A percentile compares a stretch with the other conserved stretches of the same genome.
phyloP scores from a whole-genome alignment of 2,113 vertebrate genomes.

The Ariopsis seemanni region DNA sequence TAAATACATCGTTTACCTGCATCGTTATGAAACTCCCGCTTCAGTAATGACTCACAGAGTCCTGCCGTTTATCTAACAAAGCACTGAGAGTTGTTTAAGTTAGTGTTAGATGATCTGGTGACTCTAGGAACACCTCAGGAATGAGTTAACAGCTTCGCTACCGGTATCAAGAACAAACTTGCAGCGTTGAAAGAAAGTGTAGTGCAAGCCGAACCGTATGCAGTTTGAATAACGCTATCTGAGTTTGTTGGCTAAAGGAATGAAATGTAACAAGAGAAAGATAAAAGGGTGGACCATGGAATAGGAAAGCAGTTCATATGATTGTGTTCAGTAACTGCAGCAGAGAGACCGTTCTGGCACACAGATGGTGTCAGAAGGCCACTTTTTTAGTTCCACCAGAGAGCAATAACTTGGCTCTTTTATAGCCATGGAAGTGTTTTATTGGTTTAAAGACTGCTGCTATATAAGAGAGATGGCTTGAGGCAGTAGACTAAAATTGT shows the following conservation, averaged over 20 bases:
- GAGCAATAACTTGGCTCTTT: slow-evolving; percentile 25
- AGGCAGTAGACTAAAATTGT: neutral
- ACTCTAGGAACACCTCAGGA: neutral
- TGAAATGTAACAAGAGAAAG: neutral
- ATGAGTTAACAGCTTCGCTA: neutral
- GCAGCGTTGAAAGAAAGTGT: neutral
- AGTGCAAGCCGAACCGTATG: neutral
- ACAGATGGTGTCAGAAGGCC: slow-evolving; percentile 24
- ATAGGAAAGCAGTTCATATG: neutral
- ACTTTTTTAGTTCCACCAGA: slow-evolving; percentile 29
- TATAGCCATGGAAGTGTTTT: slow-evolving; percentile 9
- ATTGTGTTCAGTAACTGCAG: neutral
- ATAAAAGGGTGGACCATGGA: neutral
- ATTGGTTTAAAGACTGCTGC: slow-evolving; percentile 15
- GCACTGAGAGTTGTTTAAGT: neutral
- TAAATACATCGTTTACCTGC: neutral
- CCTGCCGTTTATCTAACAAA: neutral
- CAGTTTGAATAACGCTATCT: neutral
- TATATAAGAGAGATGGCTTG: neutral
- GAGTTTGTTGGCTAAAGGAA: neutral
- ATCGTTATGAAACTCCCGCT: neutral
- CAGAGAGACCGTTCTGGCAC: neutral
- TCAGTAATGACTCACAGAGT: neutral
- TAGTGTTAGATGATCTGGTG: neutral
- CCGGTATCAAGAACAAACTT: neutral